These are phyloP conservation scores for Actinemys pallida DNA, from an alignment of 2,113 vertebrate genomes.

Conservation along the genomic window DNA sequence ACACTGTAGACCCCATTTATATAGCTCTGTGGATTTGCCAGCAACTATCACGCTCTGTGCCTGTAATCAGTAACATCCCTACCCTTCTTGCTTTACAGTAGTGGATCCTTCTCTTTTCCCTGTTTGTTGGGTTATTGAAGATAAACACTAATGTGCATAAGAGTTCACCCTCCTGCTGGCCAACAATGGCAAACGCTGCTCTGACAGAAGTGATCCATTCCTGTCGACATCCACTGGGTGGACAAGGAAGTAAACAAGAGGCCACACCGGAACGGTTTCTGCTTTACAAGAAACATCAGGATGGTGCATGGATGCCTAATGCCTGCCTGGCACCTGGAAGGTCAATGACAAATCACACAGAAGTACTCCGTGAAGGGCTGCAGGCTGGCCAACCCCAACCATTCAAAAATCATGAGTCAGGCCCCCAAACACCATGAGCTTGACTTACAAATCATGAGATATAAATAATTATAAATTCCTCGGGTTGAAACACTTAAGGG, in stretches of 20 bases:
- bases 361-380: background rate
- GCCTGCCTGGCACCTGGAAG: background rate
- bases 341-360: background rate
- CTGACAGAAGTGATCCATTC: background rate
- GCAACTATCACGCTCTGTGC: background rate
- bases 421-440: background rate
- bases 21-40: background rate
- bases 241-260: background rate
- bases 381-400: background rate
- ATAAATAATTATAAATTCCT: background rate
- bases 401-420: background rate
- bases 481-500: background rate
- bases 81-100: background rate
- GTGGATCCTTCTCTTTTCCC: background rate
- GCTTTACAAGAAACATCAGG: background rate
- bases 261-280: background rate
- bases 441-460: background rate
- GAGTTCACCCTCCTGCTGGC: background rate
- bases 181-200: background rate
- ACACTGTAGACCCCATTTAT: background rate
- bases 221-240: background rate
- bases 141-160: background rate
- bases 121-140: background rate
- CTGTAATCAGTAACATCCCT: background rate
- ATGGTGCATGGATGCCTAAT: background rate